phyloP scores from a whole-genome alignment of 1,140 invertebrate species.

The Solen grandis region DNA sequence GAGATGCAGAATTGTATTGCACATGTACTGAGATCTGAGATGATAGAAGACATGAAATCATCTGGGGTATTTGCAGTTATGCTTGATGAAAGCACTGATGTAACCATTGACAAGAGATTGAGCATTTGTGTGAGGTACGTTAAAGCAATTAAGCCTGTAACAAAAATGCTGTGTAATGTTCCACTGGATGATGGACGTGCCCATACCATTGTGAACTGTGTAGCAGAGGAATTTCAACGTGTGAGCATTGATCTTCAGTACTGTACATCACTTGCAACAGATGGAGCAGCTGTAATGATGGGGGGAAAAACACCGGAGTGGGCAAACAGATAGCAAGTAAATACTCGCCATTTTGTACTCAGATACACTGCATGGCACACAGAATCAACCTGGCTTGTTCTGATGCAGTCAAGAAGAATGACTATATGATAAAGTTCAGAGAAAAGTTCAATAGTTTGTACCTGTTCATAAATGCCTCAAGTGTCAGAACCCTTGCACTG shows the following conservation, averaged over 20 bases:
- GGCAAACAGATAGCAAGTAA: conserved; percentile 29
- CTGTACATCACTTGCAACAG: conserved; percentile 32
- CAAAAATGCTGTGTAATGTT: not conserved
- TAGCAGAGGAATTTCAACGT: not conserved
- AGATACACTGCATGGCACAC: conserved; percentile 33
- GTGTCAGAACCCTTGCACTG: too few relatives aligned
- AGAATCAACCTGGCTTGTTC: conserved; percentile 17
- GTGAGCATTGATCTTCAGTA: not conserved
- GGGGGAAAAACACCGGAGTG: conserved; percentile 26
- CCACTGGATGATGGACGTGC: conserved; percentile 1
- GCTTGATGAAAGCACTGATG: conserved; percentile 30
- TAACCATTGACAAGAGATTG: conserved; percentile 22
- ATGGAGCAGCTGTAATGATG: conserved; percentile 42
- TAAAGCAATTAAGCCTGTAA: not conserved
- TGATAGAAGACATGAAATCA: not conserved
- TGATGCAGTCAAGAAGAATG: conserved; percentile 36
- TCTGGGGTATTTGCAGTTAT: conserved; percentile 9
- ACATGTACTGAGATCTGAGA: not conserved
- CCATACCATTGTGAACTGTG: conserved; percentile 17
- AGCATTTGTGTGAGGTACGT: conserved; percentile 29
- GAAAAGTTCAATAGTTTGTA: conserved; percentile 47
- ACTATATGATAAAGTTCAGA: conserved; percentile 12
- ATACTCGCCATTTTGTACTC: conserved; percentile 29
- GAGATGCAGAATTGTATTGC: conserved; percentile 8
- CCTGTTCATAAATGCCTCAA: conserved; percentile 27